Base-by-base conservation (phyloP, 2,113 vertebrate genomes). In the Cebus imitator region DNA sequence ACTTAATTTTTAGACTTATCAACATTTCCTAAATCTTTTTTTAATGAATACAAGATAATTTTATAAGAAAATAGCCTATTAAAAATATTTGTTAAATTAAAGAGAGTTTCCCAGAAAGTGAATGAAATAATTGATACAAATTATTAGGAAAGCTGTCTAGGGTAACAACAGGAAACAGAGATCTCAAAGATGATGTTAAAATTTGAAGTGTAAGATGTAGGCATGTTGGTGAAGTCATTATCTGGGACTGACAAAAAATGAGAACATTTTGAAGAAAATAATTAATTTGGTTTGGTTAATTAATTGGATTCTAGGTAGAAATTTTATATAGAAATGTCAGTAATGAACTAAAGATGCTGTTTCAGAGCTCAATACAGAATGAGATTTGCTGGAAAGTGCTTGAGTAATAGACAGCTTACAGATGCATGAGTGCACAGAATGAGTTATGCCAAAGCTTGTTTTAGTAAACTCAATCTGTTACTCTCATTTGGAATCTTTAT, bases 351-450 rank as follows among this genome's bases (percentile, higher is more conserved):
- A 37, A 73, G 23, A 45, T 50, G n/a, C 8, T 30, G 17, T 8
- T 83, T 64, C 18, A 78, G 17, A 82, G 32, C 5, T 21, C 35
- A 52, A 18, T 40, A 57, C 11, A 75, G 48, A 57, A 35, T 23
- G 70, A 14, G 8, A 0, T 50, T 64, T 45, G 0, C 2, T 57
- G 30, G n/a, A 16, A 84, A 52, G 12, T n/a, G 27, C 35, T 80
- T 68, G 48, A 52, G 8, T 50, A 91, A 48, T 9, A 68, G 3
- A 25, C 25, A 30, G 57, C 4, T 45, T 80, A 30, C 12, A 37
- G 30, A 35, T 2, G 1, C 2, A 11, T 9, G 30, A 6, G 17
- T 21, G 1, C 16, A 40, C 10, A 58, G 25, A 45, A 16, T 70
- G 13, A 27, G 50, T 21, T 45, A 37, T 88, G 5, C 50, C 9